phyloP scores from a whole-genome alignment of 2,888 invertebrate genomes.

The Therioaphis trifolii region DNA sequence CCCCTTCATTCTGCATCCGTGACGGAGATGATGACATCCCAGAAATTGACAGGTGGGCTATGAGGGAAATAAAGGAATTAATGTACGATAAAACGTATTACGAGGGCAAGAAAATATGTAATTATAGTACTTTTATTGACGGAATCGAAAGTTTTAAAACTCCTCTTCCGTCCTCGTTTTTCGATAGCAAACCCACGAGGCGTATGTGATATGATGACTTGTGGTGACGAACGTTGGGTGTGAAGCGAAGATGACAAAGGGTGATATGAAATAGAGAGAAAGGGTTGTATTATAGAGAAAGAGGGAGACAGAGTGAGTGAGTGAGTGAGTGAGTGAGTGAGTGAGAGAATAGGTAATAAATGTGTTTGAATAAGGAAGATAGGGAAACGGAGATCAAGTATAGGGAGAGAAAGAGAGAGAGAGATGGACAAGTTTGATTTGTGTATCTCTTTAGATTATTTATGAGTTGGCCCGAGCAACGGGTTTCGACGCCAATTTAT shows the following conservation, averaged over 20 bases:
- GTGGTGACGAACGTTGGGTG: not conserved
- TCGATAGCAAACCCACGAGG: not conserved
- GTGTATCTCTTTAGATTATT: slow-evolving; percentile 61
- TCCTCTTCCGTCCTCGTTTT: too few relatives aligned
- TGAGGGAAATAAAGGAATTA: too few relatives aligned
- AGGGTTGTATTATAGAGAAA: not conserved
- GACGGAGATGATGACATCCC: too few relatives aligned
- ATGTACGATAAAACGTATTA: too few relatives aligned
- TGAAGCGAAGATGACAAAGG: not conserved
- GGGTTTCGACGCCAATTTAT: slow-evolving; percentile 62
- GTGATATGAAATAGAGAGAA: not conserved
- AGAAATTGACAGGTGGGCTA: too few relatives aligned
- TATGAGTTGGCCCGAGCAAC: slow-evolving; percentile 60
- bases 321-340: not conserved
- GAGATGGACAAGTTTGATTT: slow-evolving; percentile 49
- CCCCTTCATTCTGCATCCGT: too few relatives aligned
- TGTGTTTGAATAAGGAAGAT: not conserved
- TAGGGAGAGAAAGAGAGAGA: not conserved
- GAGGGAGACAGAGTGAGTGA: too few relatives aligned
- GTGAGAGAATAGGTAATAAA: too few relatives aligned
- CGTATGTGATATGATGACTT: not conserved
- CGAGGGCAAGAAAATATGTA: too few relatives aligned
- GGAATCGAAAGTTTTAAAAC: too few relatives aligned
- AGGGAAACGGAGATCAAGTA: not conserved
- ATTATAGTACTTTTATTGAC: too few relatives aligned